These are phyloP conservation scores for Branchinecta sandiegonensis DNA, from an alignment of 2,888 invertebrate species.

Conservation along the genomic window DNA sequence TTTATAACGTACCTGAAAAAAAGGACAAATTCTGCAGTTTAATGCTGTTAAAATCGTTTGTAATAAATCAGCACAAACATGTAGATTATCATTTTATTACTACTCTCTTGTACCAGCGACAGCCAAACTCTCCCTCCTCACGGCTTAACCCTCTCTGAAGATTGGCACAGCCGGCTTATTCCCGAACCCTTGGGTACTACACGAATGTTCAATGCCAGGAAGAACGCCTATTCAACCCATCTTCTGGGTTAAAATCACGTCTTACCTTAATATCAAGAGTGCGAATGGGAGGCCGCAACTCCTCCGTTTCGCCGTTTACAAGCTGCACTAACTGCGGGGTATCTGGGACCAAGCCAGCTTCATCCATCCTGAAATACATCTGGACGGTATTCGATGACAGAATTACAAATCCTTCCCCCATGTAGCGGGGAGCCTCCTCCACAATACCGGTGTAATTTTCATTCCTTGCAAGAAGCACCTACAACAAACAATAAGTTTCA, in stretches of 20 bases:
- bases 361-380: slow-evolving; percentile 93
- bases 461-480: slow-evolving; percentile 85
- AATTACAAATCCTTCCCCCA: slow-evolving; percentile 97
- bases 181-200: no score
- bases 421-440: slow-evolving; percentile 87
- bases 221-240: not conserved
- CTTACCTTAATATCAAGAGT: slow-evolving; percentile 73
- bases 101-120: no score
- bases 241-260: not conserved
- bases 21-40: no score
- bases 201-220: no score
- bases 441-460: slow-evolving; percentile 83
- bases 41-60: no score
- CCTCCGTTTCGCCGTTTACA: slow-evolving; percentile 83
- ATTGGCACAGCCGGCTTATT: no score
- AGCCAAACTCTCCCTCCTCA: no score
- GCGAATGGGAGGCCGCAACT: slow-evolving; percentile 86
- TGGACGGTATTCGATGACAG: slow-evolving; percentile 89
- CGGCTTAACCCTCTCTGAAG: no score
- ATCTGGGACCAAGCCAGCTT: slow-evolving; percentile 73
- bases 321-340: slow-evolving; percentile 74
- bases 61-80: no score
- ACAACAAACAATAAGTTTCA: slow-evolving; percentile 20
- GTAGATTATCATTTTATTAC: no score
- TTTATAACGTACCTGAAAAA: no score